Base-by-base conservation (phyloP, 2,888 invertebrate genomes). In the Eupeodes latifasciatus region DNA sequence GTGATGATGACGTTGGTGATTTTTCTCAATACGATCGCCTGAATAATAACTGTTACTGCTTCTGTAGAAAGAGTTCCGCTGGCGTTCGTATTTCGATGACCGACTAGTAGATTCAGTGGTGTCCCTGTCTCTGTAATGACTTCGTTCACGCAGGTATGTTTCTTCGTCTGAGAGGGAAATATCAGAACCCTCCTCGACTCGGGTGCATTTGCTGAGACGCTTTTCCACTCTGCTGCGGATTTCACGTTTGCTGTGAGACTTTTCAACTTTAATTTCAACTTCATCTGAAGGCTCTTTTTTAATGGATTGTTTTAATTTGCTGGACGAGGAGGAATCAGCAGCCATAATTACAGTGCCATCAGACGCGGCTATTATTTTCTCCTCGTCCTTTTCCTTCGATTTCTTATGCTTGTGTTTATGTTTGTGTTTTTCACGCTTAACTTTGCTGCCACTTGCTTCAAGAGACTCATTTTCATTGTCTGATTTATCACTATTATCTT, bases 121-220 rank as follows among this genome's bases (percentile, higher is more conserved):
- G 1, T 89, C 91, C 11, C 16, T 36, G 47, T 88, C 79, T 34
- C 71, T 72, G 9, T 80, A 87, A 14, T 89, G 57, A 44, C 82
- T 80, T 9, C 88, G 75, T 61, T 92, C 91, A 5, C 90, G 90
- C 5, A 93, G 83, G 81, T 91, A 93, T 0, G 92, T 92, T 77
- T 93, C 93, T 71, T 94, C 94, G 84, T 94, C 94, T 0, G 94
- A 94, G 4, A 94, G 90, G 6, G 93, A 92, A 4, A 93, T 90
- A 69, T 93, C 93, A 0, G 92, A 93, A 2, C 90, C 91, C 14
- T 90, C 90, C 7, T 89, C 89, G 0, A 84, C 72, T 2, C 81
- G 74, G 2, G 87, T 82, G 5, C 79, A 80, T 34, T 34, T 64
- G 1, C 77, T 78, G 2, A 74, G 80, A 14, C 79, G 76, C 11